These are phyloP conservation scores for Strigamia crassipes DNA, from an alignment of 2,888 invertebrate genomes.

Conservation along the genomic window DNA sequence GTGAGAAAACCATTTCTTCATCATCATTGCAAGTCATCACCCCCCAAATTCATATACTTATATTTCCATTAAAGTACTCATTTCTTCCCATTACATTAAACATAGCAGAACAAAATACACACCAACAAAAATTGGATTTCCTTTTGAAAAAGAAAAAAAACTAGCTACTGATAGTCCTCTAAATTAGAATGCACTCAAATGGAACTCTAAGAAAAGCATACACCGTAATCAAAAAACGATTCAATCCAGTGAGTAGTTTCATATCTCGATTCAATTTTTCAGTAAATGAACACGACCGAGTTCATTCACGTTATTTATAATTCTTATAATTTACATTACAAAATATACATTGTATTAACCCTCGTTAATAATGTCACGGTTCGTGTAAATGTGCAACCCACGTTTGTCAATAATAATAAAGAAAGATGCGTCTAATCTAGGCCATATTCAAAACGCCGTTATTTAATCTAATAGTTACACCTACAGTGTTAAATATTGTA, in stretches of 20 bases:
- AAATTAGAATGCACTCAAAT: neutral
- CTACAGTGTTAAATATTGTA: neutral
- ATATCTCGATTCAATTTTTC: neutral
- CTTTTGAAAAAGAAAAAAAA: neutral
- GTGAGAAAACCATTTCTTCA: neutral
- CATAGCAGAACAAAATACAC: neutral
- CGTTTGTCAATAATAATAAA: neutral
- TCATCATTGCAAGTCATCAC: neutral
- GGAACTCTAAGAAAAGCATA: neutral
- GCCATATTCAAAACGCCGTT: neutral
- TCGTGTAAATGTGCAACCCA: neutral
- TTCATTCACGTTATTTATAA: neutral
- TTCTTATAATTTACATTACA: neutral
- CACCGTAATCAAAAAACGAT: neutral
- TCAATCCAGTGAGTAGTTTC: neutral
- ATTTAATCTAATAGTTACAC: slow-evolving; percentile 5
- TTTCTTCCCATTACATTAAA: slow-evolving; percentile 16
- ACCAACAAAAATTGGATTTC: neutral
- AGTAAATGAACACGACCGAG: neutral
- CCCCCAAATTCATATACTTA: slow-evolving; percentile 7
- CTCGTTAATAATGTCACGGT: neutral
- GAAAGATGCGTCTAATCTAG: neutral
- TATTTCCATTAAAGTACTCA: neutral
- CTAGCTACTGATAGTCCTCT: neutral
- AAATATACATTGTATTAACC: neutral